Conservation (phyloP, 2,888 invertebrate species). For the Xylota sylvarum region DNA sequence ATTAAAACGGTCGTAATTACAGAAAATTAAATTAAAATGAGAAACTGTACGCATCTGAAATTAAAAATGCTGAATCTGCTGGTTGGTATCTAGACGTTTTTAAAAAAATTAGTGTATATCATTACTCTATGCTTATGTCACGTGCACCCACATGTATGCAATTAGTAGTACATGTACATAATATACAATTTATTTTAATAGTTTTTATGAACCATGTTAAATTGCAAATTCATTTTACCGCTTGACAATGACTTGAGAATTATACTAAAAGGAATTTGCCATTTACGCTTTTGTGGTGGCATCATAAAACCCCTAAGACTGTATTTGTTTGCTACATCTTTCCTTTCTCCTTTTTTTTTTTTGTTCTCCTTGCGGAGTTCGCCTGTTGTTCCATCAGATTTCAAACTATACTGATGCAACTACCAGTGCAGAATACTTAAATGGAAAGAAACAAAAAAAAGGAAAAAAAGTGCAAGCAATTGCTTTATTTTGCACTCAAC, state of each 20-base stretch:
- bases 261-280: constrained; percentile 63
- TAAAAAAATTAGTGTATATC: background rate
- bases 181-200: background rate
- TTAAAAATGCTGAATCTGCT: constrained; percentile 8
- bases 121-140: constrained; percentile 1
- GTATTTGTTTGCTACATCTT: constrained; percentile 9
- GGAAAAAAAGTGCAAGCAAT: constrained; percentile 38
- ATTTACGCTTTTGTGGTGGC: constrained; percentile 47
- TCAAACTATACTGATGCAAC: constrained; percentile 42
- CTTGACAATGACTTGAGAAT: constrained; percentile 47
- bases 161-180: background rate
- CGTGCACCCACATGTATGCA: constrained; percentile 13
- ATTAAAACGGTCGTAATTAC: background rate
- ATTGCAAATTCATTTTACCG: constrained; percentile 41
- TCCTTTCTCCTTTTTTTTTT: background rate
- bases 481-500: constrained; percentile 72
- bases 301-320: constrained; percentile 59
- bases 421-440: constrained; percentile 39
- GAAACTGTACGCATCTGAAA: constrained; percentile 5
- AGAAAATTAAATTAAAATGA: background rate
- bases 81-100: background rate
- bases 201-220: background rate
- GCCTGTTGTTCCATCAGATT: constrained; percentile 24
- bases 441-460: constrained; percentile 18
- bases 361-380: background rate